phyloP scores from a whole-genome alignment of 2,888 invertebrate species.

The Seira ritae region DNA sequence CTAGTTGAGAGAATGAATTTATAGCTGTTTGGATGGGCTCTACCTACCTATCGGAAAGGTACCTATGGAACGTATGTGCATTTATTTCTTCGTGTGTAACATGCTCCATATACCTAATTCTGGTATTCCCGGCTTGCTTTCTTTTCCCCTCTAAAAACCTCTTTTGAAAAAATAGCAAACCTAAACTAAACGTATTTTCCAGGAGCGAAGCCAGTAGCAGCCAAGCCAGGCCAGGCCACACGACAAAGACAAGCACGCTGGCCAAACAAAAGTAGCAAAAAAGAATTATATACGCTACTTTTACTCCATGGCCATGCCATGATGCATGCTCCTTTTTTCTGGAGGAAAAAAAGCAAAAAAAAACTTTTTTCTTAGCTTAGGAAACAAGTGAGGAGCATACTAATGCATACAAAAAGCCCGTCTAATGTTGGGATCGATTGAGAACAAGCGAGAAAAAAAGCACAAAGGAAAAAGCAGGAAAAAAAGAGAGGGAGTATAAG shows the following conservation, averaged over 20 bases:
- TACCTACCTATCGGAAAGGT: too few relatives aligned
- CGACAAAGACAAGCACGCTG: not conserved
- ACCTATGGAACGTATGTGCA: too few relatives aligned
- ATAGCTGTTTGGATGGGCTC: too few relatives aligned
- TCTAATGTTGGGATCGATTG: constrained; percentile 47
- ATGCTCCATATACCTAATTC: constrained; percentile 54
- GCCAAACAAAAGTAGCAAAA: constrained; percentile 9
- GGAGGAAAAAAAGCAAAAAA: constrained; percentile 6
- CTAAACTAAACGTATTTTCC: not conserved
- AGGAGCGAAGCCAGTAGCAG: not conserved
- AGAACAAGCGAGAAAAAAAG: constrained; percentile 52
- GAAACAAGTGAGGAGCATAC: constrained; percentile 19
- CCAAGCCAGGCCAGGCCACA: not conserved
- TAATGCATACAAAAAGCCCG: constrained; percentile 13
- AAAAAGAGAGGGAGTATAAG: constrained; percentile 12
- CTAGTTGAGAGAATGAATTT: too few relatives aligned
- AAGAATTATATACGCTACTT: constrained; percentile 15
- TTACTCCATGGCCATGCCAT: not conserved
- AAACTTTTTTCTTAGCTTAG: not conserved
- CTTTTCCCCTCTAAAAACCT: not conserved
- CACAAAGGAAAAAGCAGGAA: constrained; percentile 33
- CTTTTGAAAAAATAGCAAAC: not conserved
- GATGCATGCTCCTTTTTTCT: not conserved
- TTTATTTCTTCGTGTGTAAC: not conserved
- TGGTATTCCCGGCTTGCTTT: constrained; percentile 35